Percentiles rank a stretch among this genome's conserved stretches.
Evolutionary conservation across 2,888 invertebrate species (phyloP).

Genomic region (Mimumesa dahlbomi): DNA sequence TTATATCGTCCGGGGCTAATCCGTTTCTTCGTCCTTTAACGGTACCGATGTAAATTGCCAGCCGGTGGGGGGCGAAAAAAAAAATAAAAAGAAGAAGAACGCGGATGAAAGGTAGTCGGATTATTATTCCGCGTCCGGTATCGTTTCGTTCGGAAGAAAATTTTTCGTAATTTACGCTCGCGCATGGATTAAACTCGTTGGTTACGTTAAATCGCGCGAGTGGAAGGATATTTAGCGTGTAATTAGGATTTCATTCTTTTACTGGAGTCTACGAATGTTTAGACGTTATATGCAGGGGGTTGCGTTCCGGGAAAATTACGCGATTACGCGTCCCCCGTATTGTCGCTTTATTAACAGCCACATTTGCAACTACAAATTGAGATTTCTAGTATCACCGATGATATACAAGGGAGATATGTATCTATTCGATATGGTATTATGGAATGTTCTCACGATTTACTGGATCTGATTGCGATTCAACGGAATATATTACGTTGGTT

Average conservation of each 20-base stretch:
- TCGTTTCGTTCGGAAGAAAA: constrained; percentile 7
- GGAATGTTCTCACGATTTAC: no score
- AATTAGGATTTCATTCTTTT: background rate
- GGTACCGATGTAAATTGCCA: constrained; percentile 23
- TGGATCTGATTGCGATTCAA: no score
- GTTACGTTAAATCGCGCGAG: background rate
- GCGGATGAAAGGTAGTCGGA: background rate
- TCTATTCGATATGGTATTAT: no score
- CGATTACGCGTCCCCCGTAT: no score
- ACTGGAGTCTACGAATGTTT: no score
- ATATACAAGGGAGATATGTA: no score
- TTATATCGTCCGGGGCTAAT: background rate
- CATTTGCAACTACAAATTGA: no score
- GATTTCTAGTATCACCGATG: no score
- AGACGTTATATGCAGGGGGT: no score
- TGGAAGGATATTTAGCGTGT: background rate
- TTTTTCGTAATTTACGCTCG: constrained; percentile 28
- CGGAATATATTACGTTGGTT: no score
- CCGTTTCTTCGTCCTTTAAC: constrained; percentile 6
- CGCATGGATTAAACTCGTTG: background rate
- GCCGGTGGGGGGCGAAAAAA: background rate
- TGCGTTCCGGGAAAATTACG: no score
- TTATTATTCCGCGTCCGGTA: constrained; percentile 21
- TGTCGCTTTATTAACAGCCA: no score
- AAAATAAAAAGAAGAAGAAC: background rate